Evolutionary conservation across 2,113 vertebrate species (phyloP), one percentile per base, ranked within the genome.

Genomic region (Oryzias javanicus): DNA sequence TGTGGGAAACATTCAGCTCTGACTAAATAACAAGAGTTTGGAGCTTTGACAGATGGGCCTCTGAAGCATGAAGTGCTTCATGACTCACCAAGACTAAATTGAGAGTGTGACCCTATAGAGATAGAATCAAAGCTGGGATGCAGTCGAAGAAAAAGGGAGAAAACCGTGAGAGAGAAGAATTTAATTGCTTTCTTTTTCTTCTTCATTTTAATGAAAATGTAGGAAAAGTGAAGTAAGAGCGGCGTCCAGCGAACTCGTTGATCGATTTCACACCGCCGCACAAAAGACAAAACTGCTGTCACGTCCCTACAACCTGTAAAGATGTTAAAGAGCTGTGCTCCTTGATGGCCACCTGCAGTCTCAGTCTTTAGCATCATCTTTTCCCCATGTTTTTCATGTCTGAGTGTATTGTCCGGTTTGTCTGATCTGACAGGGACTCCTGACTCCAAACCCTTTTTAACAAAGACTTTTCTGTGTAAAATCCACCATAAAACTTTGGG

Each of bases 41-140:
- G 45, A 56, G 45, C 42, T 42, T 64, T 49, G 47, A 72, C 53
- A 55, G 57, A 59, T 68, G 45, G 51, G 16, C 49, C 42, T 63
- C 42, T 63, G 29, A 56, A 42, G 42, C 14, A 55, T 51, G 20
- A 65, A 77, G 59, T 46, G 15, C 15, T 42, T 41, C 24, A 41
- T 18, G 10, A 54, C 5, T 61, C 41, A 27, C 19, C 15, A 25
- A 59, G 60, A 56, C 44, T 50, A 16, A 64, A 72, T 64, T 60
- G n/a, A 66, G 17, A 60, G 14, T 44, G 66, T 20, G 27, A 56
- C 60, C 22, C n/a, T n/a, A 45, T 27, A 60, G 60, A 49, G 70
- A 51, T 19, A 62, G n/a, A 40, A 22, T 66, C 53, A 50, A 50
- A 41, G 42, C 50, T 60, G 8, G 42, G 47, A 52, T 44, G 55